phyloP scores from a whole-genome alignment of 2,888 invertebrate genomes.

The Watsonalla cultraria region DNA sequence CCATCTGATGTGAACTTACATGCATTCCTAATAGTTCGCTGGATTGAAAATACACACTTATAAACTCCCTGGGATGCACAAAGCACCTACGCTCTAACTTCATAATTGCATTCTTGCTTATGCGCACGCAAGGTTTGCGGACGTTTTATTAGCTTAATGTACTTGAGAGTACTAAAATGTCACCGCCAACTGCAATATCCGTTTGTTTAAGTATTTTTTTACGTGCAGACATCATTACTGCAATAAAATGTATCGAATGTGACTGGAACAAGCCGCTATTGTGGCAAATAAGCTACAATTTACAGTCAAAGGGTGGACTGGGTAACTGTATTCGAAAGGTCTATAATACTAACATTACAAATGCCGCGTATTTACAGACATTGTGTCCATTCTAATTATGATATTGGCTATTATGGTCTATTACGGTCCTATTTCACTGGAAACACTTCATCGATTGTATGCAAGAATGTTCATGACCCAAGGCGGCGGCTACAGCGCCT shows the following conservation, averaged over 20 bases:
- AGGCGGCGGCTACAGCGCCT: slow-evolving; percentile 33
- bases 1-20: slow-evolving; percentile 10
- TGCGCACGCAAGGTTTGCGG: neutral
- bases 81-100: neutral
- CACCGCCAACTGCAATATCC: neutral
- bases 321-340: slow-evolving; percentile 26
- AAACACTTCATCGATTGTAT: slow-evolving; percentile 48
- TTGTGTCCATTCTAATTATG: slow-evolving; percentile 40
- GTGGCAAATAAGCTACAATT: slow-evolving; percentile 16
- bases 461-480: slow-evolving; percentile 39
- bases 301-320: slow-evolving; percentile 21
- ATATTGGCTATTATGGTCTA: slow-evolving; percentile 39
- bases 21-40: slow-evolving; percentile 11
- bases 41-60: neutral
- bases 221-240: neutral
- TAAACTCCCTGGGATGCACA: neutral
- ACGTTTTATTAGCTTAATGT: neutral
- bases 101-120: neutral
- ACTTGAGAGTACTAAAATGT: neutral
- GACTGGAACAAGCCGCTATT: slow-evolving; percentile 14
- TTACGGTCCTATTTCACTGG: slow-evolving; percentile 43
- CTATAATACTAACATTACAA: slow-evolving; percentile 24
- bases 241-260: slow-evolving; percentile 11
- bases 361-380: slow-evolving; percentile 27
- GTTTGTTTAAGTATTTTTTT: neutral